phyloP scores from a whole-genome alignment of 2,888 invertebrate species.

The Gerris lacustris region DNA sequence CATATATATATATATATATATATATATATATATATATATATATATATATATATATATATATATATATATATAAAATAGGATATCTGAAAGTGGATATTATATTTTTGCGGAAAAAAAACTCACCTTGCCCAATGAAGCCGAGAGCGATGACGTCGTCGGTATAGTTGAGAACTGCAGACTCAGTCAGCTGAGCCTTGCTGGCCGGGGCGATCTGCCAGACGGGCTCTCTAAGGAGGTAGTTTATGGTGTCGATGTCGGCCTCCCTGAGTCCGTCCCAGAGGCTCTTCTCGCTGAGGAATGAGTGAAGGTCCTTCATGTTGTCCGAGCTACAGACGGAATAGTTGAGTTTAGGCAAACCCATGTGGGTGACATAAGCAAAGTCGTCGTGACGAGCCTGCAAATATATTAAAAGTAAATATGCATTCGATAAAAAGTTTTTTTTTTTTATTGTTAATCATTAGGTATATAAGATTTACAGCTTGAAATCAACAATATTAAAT shows the following conservation, averaged over 20 bases:
- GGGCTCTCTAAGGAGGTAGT: constrained; percentile 66
- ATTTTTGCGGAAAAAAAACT: neutral
- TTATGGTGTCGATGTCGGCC: constrained; percentile 58
- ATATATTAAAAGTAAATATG: neutral
- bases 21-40: neutral
- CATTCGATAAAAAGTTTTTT: no score
- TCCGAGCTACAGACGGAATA: constrained; percentile 74
- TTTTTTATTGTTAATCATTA: neutral
- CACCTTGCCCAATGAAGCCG: constrained; percentile 64
- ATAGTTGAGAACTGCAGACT: constrained; percentile 62
- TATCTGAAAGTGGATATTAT: neutral
- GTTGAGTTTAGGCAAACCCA: constrained; percentile 58
- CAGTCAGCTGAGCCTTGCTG: constrained; percentile 51
- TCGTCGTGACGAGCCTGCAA: constrained; percentile 64
- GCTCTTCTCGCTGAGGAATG: constrained; percentile 63
- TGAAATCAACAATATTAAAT: no score
- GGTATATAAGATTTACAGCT: neutral
- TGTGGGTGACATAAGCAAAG: constrained; percentile 62
- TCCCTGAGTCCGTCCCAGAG: constrained; percentile 71
- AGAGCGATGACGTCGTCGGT: constrained; percentile 70
- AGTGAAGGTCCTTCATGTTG: constrained; percentile 66
- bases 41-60: neutral
- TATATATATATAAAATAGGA: constrained; percentile 4
- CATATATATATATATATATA: neutral
- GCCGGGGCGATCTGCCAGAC: constrained; percentile 71